Base-by-base conservation (phyloP, 1,140 invertebrate genomes). In the Polypedilum vanderplanki region DNA sequence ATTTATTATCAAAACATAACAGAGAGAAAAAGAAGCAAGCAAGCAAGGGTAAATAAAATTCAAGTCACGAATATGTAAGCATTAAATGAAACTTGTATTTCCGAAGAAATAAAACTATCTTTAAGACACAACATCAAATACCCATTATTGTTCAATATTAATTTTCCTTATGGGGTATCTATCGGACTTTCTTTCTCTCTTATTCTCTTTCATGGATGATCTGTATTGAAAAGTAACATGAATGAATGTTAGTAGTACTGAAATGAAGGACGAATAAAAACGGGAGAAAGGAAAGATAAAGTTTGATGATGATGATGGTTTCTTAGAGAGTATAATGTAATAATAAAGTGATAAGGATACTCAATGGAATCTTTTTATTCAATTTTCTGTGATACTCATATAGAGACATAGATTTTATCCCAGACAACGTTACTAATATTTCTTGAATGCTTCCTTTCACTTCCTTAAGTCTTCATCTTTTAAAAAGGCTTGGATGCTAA, bases 21-120 rank as follows among this genome's bases (percentile, higher is more conserved):
- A 15, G 41, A 46, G 41, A 46, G 41, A 1, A 15, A 57, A 57
- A 3, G 15, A 15, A 57, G 12, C 0, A 57, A 15, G 15, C 41
- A 46, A 46, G 15, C 41, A 46, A 46, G 41, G 15, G 15, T 8
- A 57, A 57, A 57, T 4, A 15, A 57, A 57, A 57, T 57, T 57
- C 46, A 57, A 57, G 46, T 57, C 46, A 57, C 46, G 46, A 57
- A 57, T n/a, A 12, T 57, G 46, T 57, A 57, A 57, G 46, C 46
- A 57, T 57, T 57, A 57, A 57, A 57, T 57, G 46, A 57, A 57
- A 57, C 46, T 57, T 57, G 46, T 57, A 57, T 57, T 57, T 57
- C 46, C 46, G n/a, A 57, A 57, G 46, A 12, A 57, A 57, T n/a
- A 57, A 57, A 57, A 57, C 46, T 57, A 57, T 57, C 46, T 57